Base-by-base conservation (phyloP, 2,797 vertebrate species). In the Jordanella pulchra region DNA sequence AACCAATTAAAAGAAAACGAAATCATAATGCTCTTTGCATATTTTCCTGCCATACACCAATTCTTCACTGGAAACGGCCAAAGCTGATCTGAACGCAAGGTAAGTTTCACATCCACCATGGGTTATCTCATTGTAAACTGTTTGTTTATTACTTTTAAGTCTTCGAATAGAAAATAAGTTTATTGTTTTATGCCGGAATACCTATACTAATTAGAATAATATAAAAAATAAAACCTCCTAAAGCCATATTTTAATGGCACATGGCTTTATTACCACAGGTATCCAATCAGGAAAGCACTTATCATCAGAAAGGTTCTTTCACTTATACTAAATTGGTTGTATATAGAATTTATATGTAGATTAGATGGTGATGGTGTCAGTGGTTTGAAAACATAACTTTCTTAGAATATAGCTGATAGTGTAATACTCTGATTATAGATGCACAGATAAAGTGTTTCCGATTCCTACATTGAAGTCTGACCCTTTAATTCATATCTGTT, bases 11-110 rank as follows among this genome's bases (percentile, higher is more conserved):
- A 64, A 81, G 84, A 68, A n/a, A 48, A 85, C 78, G 77, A 80
- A 77, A 82, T 73, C 63, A 85, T 85, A 83, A 89, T 84, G 89
- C 79, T 84, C 74, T 73, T 18, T 74, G 2, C 44, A 68, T 55
- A 82, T 81, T 84, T 79, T 82, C 18, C 83, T 89, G 88, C 84
- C 91, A 88, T 92, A 91, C 87, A 91, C 85, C 84, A 73, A 87
- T 81, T 91, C 86, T 84, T 83, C 82, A 84, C 67, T 78, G 87
- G 89, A 89, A 91, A 90, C 93, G 92, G 92, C 89, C 90, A 92
- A 93, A 91, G 88, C 92, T 90, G 86, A 86, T 84, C 83, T 87
- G 87, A 87, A 89, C 72, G 79, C 82, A 84, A 93, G 94, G 94
- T 94, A 85, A 88, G 92, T 75, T 83, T 71, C 5, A 27, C n/a